These are phyloP conservation scores for Poicephalus meyeri DNA, from an alignment of 2,113 vertebrate species.

Conservation along the genomic window DNA sequence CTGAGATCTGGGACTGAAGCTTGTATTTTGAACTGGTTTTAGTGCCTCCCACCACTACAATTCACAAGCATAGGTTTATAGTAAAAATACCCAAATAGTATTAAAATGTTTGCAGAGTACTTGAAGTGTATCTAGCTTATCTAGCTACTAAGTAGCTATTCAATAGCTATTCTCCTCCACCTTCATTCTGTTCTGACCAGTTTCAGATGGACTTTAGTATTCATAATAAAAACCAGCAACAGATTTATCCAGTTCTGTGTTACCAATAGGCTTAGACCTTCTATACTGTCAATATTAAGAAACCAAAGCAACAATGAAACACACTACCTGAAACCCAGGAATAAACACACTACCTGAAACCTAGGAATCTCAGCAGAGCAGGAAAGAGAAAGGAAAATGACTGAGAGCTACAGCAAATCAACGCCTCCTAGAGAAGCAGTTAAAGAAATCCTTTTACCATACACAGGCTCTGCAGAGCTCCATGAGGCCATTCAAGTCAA, in stretches of 20 bases:
- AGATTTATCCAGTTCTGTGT: not conserved
- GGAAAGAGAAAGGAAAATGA: not conserved
- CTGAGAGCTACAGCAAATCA: not conserved
- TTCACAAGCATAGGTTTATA: not conserved
- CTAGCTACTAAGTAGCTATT: not conserved
- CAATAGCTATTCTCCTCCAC: not conserved
- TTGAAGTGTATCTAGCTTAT: not conserved
- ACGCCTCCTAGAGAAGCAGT: not conserved
- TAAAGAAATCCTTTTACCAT: not conserved
- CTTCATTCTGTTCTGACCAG: not conserved
- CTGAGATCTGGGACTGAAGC: not conserved
- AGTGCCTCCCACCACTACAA: not conserved
- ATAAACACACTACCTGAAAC: not conserved
- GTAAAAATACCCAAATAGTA: not conserved
- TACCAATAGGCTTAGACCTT: not conserved
- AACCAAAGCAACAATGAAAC: not conserved
- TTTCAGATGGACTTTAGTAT: not conserved
- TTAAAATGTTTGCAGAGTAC: not conserved
- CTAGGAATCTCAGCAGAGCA: not conserved
- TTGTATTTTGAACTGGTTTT: not conserved
- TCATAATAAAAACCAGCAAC: not conserved
- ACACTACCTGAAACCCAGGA: not conserved
- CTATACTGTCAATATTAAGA: not conserved
- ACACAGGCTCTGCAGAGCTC: not conserved
- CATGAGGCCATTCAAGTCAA: not conserved